These are phyloP conservation scores for Calcarius ornatus DNA, from an alignment of 2,113 vertebrate species.

Conservation along the genomic window DNA sequence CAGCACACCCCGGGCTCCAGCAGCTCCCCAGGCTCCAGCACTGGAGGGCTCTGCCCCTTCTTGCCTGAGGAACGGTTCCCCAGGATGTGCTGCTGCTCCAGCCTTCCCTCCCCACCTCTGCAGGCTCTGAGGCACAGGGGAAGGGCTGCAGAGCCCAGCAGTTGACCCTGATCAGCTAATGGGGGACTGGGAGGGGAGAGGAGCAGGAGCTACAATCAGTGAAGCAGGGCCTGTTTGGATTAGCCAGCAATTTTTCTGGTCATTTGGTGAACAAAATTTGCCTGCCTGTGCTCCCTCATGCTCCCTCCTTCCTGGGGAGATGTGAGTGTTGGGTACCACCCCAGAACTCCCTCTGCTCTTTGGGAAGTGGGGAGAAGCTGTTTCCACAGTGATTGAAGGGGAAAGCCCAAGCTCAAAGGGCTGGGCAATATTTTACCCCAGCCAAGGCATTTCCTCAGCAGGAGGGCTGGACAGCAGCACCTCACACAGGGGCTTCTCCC, in stretches of 20 bases:
- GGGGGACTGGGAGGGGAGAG: not conserved
- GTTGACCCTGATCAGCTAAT: conserved; percentile 23
- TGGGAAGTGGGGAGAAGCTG: not conserved
- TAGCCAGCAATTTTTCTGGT: not conserved
- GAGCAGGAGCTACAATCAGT: not conserved
- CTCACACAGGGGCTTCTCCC: not conserved
- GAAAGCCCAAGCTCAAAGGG: not conserved
- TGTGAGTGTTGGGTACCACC: not conserved
- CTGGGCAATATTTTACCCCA: not conserved
- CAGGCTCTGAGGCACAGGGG: not conserved
- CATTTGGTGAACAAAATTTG: not conserved
- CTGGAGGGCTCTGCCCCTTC: not conserved
- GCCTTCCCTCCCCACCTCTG: not conserved
- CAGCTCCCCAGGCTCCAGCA: not conserved
- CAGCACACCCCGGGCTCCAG: not conserved
- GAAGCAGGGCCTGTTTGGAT: not conserved
- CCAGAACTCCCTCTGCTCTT: not conserved
- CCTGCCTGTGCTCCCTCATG: not conserved
- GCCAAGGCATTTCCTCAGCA: not conserved
- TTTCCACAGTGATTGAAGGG: not conserved
- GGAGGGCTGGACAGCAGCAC: not conserved
- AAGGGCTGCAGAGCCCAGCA: not conserved
- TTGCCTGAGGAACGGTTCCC: not conserved
- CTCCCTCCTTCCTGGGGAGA: not conserved
- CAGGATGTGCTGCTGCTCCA: not conserved